Evolutionary conservation across 1,140 invertebrate species (phyloP).

Genomic region (Penaeus vannamei): DNA sequence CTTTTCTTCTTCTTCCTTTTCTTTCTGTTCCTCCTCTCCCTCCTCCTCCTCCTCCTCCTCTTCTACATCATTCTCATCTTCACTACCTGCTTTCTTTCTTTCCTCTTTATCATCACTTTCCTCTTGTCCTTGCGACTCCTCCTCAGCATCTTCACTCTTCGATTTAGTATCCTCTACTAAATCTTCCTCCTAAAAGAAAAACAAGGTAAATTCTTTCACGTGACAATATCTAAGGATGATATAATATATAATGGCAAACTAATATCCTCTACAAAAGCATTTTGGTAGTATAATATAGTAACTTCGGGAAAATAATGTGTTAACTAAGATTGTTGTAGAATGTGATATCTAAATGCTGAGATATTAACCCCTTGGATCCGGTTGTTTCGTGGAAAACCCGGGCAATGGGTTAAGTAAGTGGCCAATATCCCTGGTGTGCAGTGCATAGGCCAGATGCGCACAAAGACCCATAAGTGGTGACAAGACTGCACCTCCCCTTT

Average conservation of each 20-base stretch:
- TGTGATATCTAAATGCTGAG: no score
- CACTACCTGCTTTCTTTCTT: slow-evolving; percentile 57
- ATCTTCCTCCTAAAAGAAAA: slow-evolving; percentile 55
- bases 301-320: no score
- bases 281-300: no score
- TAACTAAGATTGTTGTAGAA: no score
- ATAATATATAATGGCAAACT: background rate
- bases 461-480: no score
- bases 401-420: no score
- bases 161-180: slow-evolving; percentile 51
- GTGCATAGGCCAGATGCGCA: no score
- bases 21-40: slow-evolving; percentile 59
- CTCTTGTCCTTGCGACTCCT: slow-evolving; percentile 56
- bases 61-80: slow-evolving; percentile 68
- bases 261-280: no score
- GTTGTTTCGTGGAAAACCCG: no score
- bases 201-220: background rate
- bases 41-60: slow-evolving; percentile 66
- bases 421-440: no score
- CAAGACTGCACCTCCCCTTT: no score
- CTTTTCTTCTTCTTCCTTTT: slow-evolving; percentile 69
- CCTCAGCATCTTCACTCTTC: slow-evolving; percentile 41
- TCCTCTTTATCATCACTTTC: slow-evolving; percentile 67
- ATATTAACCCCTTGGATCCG: no score
- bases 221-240: background rate